A percentile compares a stretch with the other conserved stretches of the same genome.
Evolutionary conservation across 2,797 vertebrate species (phyloP).

Genomic region (Scleropages formosus): DNA sequence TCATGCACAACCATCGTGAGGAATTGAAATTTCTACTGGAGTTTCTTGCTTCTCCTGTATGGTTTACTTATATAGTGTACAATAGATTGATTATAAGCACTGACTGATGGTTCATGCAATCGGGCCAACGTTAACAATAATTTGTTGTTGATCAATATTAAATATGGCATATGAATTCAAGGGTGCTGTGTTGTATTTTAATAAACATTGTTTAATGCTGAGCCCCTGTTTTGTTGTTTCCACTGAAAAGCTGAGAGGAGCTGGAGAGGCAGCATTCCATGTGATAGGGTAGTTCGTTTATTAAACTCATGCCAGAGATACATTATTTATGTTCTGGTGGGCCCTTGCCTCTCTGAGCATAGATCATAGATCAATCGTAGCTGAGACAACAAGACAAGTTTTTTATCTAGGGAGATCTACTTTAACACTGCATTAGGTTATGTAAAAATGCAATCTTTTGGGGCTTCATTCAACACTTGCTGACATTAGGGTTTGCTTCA

Average conservation of each 20-base stretch:
- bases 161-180: background rate
- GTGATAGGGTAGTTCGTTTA: background rate
- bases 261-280: background rate
- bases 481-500: background rate
- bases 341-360: background rate
- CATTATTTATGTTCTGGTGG: conserved; percentile 6
- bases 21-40: background rate
- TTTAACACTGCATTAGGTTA: background rate
- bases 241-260: background rate
- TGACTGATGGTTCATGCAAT: conserved; percentile 1
- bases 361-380: conserved; percentile 13
- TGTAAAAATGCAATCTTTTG: background rate
- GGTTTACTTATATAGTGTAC: background rate
- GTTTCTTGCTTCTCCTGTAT: too few relatives aligned
- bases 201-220: background rate
- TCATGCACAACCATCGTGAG: background rate
- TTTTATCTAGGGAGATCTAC: background rate
- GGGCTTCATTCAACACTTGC: conserved; percentile 20
- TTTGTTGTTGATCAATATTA: background rate
- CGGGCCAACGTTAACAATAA: background rate
- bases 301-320: conserved; percentile 16
- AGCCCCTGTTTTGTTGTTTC: background rate
- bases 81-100: conserved; percentile 1
- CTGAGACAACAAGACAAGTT: background rate
- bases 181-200: background rate